Base-by-base conservation (phyloP, 2,888 invertebrate species). In the Sminthurinus aureus region DNA sequence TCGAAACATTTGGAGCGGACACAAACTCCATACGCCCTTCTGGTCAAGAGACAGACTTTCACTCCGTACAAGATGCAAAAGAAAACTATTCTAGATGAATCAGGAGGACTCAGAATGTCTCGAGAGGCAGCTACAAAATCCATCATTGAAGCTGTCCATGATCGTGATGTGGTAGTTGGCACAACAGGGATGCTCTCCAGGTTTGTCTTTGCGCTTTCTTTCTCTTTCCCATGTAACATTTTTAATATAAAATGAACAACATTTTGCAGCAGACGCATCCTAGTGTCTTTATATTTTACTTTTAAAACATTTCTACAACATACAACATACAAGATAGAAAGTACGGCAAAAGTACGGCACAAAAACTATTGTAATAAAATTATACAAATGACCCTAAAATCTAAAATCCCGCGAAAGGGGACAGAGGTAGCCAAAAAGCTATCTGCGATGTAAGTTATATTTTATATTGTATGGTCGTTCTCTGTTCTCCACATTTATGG, bases 101-200 rank as follows among this genome's bases (percentile, higher is more conserved):
- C 75, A 13, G 85, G 86, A 79, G 89, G 89, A 83, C 87, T 89
- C 82, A 88, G 89, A 12, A 86, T 91, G 86, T 89, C 87, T 12
- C 88, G 91, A 85, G 91, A 91, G 86, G 89, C 88, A 52, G 91
- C 90, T 3, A 83, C 91, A 79, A 87, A 90, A 79, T 85, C 89
- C 11, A 87, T 91, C 20, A 87, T 90, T 9, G 89, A 90, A 80
- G 85, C 88, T 74, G 88, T 91, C 6, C 87, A 88, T 22, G 89
- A 90, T 24, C 88, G 89, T 69, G 91, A 91, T 88, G 89, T 91
- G 4, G 89, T 91, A 13, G 90, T 91, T 18, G 90, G 91, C 38
- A 90, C 91, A 0, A 91, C 91, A 12, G 91, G 91, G 26, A 91
- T 91, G 91, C 87, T 90, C 80, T 91, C 91, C 0, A 87, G 88